Base-by-base conservation (phyloP, 2,113 vertebrate genomes). In the Mastomys coucha region DNA sequence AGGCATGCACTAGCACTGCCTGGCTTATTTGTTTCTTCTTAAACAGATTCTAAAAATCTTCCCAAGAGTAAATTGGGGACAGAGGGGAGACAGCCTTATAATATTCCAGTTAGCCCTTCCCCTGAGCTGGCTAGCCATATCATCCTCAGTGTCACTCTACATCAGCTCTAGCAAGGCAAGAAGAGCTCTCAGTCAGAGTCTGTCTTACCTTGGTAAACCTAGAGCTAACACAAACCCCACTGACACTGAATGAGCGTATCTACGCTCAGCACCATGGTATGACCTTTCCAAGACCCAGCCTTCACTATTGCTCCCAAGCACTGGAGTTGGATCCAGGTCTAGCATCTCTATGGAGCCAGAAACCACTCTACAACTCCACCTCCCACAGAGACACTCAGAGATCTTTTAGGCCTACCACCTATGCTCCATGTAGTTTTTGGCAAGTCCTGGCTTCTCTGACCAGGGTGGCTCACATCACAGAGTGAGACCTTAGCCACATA, bases 41-140 rank as follows among this genome's bases (percentile, higher is more conserved):
- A 80, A 78, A 92, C 10, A 76, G 88, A 87, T 56, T 82, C 88
- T 42, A 89, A 65, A 45, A 53, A 82, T 70, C 51, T 72, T 82
- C 56, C 65, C 49, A 84, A 73, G 63, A 13, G 22, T 45, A 91
- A 93, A 89, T 0, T 81, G 58, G 24, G 45, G 51, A 33, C 9
- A 72, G 36, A 14, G 17, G 60, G 26, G 28, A 49, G 24, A 77
- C 19, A 17, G 75, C 39, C 45, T 31, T 94, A 12, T 69, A 16
- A 78, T 78, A 77, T 36, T 1, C 49, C 49, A 82, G 51, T 19
- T 39, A 49, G 19, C 72, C 56, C 24, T 36, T 69, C 14, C 26
- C 49, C n/a, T 77, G 12, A 7, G 53, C 14, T 3, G 70, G 39
- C 58, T 56, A 7, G 13, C 8, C 14, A 5, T 22, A 11, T 28